Base-by-base conservation (phyloP, 2,113 vertebrate species). In the Phalacrocorax brasilianus region DNA sequence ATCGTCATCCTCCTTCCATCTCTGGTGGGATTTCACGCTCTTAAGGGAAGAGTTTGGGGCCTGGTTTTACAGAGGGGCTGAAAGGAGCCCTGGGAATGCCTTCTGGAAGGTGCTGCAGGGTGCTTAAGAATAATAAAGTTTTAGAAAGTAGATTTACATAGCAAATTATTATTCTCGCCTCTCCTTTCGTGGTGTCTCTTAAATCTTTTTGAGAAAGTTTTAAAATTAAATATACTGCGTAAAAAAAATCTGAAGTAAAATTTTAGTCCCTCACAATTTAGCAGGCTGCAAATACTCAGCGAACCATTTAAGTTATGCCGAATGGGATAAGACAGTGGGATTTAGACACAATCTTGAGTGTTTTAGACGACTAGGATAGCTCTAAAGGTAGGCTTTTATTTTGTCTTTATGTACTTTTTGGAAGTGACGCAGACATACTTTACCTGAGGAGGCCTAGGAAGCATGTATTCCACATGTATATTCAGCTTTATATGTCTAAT, bases 31-130 rank as follows among this genome's bases (percentile, higher is more conserved):
- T 35, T 24, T 24, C 30, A 6, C 4, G 44, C 5, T 35, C 24
- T 27, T 0, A 1, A 1, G 38, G 56, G 7, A 4, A 4, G 23
- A 6, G 10, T 8, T 26, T 1, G 63, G 79, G 28, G n/a, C 63
- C 49, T 44, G 73, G 10, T 7, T 17, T 16, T 11, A 3, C 18
- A 3, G 5, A 22, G 53, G 49, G 44, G 5, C n/a, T 8, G n/a
- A 1, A 13, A 11, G 49, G 30, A 58, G 42, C 42, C 50, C 26
- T 5, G 38, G 78, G 47, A 26, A 5, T 5, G 27, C 26, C 59
- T 15, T 4, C 67, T 30, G 44, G 55, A 32, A n/a, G 35, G n/a
- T 20, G 35, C 75, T 27, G 32, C 17, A 6, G 13, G n/a, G 33
- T 27, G 21, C 67, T 73, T 18, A 1, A 5, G n/a, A 13, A 1